These are phyloP conservation scores for Eristalis arbustorum DNA, from an alignment of 2,888 invertebrate genomes.

Conservation along the genomic window DNA sequence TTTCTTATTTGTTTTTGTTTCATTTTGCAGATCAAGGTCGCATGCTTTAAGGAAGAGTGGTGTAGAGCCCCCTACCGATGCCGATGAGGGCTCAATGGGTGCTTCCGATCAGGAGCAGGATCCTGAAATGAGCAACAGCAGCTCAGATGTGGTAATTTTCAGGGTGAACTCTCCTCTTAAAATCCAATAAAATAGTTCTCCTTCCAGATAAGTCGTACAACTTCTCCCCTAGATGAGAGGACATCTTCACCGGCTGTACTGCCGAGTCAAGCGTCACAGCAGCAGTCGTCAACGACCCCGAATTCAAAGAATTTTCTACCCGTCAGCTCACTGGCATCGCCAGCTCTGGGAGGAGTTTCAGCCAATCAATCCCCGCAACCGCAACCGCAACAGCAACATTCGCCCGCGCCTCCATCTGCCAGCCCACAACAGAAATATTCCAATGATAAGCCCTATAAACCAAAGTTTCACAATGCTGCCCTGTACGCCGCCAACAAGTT, in stretches of 20 bases:
- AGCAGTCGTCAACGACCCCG: constrained; percentile 73
- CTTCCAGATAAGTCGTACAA: constrained; percentile 77
- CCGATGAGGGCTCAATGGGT: constrained; percentile 83
- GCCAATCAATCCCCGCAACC: constrained; percentile 71
- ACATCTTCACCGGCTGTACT: constrained; percentile 71
- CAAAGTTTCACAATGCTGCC: constrained; percentile 87
- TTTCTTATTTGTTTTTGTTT: not conserved
- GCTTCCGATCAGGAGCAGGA: constrained; percentile 84
- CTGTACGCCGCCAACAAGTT: constrained; percentile 77
- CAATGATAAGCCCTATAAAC: constrained; percentile 85
- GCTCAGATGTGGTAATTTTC: constrained; percentile 78
- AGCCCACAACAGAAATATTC: constrained; percentile 77
- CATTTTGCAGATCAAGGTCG: constrained; percentile 83
- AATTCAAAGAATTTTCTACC: constrained; percentile 74
- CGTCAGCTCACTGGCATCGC: constrained; percentile 74
- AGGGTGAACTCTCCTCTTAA: not conserved
- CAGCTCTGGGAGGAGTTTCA: constrained; percentile 73
- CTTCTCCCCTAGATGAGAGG: constrained; percentile 79
- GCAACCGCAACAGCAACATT: constrained; percentile 49
- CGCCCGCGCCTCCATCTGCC: constrained; percentile 59
- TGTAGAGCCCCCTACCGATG: constrained; percentile 81
- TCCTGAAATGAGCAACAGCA: constrained; percentile 80
- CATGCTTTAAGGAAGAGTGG: constrained; percentile 86
- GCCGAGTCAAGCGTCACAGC: constrained; percentile 24
- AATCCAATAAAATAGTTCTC: not conserved